Evolutionary conservation across 1,140 invertebrate genomes (phyloP).

Genomic region (Cyrtorhinus lividipennis): DNA sequence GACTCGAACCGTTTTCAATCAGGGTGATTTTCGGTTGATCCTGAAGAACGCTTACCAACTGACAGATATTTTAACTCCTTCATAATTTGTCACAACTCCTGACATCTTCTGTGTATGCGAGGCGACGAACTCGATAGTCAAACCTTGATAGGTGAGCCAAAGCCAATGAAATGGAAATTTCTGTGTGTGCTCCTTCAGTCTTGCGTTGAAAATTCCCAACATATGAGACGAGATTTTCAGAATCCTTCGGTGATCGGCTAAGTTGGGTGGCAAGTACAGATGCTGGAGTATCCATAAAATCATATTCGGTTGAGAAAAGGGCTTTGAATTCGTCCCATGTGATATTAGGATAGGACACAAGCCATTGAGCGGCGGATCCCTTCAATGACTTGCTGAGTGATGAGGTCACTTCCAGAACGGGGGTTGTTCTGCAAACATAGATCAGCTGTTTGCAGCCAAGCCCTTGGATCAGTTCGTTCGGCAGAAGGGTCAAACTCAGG

Average conservation of each 20-base stretch:
- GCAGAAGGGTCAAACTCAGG: conserved; percentile 18
- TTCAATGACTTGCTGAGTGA: conserved; percentile 13
- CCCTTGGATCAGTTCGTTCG: conserved; percentile 12
- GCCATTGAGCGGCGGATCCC: conserved; percentile 17
- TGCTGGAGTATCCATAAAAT: conserved; percentile 14
- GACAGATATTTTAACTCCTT: conserved; percentile 17
- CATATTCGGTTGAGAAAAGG: conserved; percentile 14
- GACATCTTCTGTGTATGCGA: conserved; percentile 19
- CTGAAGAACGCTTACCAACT: not conserved
- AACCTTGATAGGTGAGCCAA: conserved; percentile 16
- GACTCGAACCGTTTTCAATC: not conserved
- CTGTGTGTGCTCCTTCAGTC: not conserved
- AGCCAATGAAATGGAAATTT: conserved; percentile 17
- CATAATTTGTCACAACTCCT: conserved; percentile 2
- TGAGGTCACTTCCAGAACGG: conserved; percentile 13
- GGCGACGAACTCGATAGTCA: conserved; percentile 12
- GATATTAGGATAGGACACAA: conserved; percentile 13
- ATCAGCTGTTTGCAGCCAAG: conserved; percentile 20
- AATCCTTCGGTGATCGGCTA: not conserved
- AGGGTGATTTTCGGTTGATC: not conserved
- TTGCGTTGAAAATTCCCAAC: not conserved
- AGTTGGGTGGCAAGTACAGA: conserved; percentile 12
- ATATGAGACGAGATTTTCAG: not conserved
- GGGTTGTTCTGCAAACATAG: conserved; percentile 12
- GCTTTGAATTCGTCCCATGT: conserved; percentile 20